Conservation (phyloP, 2,797 vertebrate species). For the Vultur gryphus region DNA sequence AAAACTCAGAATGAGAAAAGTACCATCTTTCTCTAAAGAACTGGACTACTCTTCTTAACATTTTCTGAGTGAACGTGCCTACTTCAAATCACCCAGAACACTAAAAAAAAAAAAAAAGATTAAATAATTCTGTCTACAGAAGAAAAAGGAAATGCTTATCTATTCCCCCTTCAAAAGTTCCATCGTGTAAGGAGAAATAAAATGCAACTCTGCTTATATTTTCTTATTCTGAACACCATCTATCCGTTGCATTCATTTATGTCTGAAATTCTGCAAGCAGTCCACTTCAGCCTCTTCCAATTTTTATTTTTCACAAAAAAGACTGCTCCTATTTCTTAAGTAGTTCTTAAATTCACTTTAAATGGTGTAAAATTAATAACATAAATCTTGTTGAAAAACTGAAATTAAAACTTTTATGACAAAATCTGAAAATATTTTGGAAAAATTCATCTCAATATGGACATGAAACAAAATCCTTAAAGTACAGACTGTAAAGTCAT, state of each 20-base stretch:
- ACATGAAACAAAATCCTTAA: not conserved
- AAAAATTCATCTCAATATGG: not conserved
- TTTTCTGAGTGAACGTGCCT: not conserved
- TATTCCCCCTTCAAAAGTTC: not conserved
- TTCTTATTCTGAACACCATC: not conserved
- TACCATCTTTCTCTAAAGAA: not conserved
- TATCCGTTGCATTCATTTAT: not conserved
- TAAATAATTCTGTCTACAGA: not conserved
- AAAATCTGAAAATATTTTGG: not conserved
- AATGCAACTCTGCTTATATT: not conserved
- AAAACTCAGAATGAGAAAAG: not conserved
- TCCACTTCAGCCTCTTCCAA: not conserved
- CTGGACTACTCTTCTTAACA: not conserved
- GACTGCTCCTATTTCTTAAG: not conserved
- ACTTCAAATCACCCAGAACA: not conserved
- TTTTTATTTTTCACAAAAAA: not conserved
- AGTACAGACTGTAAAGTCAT: not conserved
- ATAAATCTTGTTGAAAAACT: not conserved
- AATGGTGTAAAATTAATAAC: not conserved
- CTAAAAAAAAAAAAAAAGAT: not conserved
- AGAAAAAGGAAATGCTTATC: not conserved
- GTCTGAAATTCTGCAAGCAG: not conserved
- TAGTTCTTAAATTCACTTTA: not conserved
- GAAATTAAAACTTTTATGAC: not conserved
- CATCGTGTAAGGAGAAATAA: not conserved